Base-by-base conservation (phyloP, 2,888 invertebrate genomes). In the Mythimna impura region DNA sequence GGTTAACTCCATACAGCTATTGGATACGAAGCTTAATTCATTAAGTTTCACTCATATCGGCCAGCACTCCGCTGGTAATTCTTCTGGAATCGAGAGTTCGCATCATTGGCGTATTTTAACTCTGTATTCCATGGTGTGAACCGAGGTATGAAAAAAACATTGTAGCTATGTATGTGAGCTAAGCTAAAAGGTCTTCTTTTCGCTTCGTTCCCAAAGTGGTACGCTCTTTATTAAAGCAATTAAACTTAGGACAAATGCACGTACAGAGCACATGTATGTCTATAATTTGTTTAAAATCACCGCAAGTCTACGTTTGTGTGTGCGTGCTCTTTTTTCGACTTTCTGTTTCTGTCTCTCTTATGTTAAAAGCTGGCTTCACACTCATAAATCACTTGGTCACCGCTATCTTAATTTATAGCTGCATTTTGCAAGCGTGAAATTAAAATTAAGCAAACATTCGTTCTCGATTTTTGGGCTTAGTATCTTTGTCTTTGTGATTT, bases 381-480 rank as follows among this genome's bases (percentile, higher is more conserved):
- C 80, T 81, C 87, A 88, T 91, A 89, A 90, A 90, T 91, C 88
- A 90, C 81, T 81, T 80, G 84, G 81, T 85, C 87, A 89, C 83
- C 84, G 84, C 85, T 87, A 88, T 87, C 88, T 86, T 89, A 88
- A 91, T 91, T 89, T 90, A 89, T 88, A 76, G 80, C 86, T 76
- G 81, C 77, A 83, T 85, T 86, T 87, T 83, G 87, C 83, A 84
- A 78, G 81, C 78, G 83, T 81, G 77, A 84, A 86, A 85, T 86
- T 86, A 83, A 86, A 87, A 87, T 85, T 84, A 86, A 80, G 83
- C 80, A 81, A 83, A 84, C 84, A 85, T 83, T 83, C 76, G 78
- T 76, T 61, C 71, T 73, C 76, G 66, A 83, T 73, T 81, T 81
- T 81, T 73, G 70, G 66, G 63, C 43, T 74, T 66, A 58, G 73